A percentile compares a stretch with the other conserved stretches of the same genome.
phyloP scores from a whole-genome alignment of 2,888 invertebrate species.

The Heteromyza rotundicornis region DNA sequence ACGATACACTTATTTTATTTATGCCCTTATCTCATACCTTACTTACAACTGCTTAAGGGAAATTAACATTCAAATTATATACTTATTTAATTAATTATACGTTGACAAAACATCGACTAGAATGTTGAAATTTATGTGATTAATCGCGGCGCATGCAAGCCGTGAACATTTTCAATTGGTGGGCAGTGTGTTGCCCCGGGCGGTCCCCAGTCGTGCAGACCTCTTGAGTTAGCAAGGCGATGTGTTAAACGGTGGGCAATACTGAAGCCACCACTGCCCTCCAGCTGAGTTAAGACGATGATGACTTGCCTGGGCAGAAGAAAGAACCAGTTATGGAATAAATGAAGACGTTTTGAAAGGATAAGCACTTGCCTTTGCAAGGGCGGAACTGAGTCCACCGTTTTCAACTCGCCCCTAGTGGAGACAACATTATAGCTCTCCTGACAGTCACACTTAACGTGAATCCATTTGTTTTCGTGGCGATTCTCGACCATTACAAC shows the following conservation, averaged over 20 bases:
- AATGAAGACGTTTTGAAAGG: too few species aligned
- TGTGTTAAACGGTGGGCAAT: conserved; percentile 94
- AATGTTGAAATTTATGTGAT: conserved; percentile 68
- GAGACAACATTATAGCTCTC: conserved; percentile 98
- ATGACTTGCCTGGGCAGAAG: conserved; percentile 83
- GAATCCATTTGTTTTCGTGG: conserved; percentile 92
- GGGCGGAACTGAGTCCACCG: conserved; percentile 95
- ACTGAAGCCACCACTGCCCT: conserved; percentile 94
- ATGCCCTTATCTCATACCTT: conserved; percentile 6
- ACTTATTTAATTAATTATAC: conserved; percentile 14
- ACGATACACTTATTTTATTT: conserved; percentile 19
- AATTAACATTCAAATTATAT: conserved; percentile 16
- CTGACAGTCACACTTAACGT: conserved; percentile 96
- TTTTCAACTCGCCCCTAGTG: conserved; percentile 88
- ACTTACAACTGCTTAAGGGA: conserved; percentile 14
- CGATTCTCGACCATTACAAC: conserved; percentile 97
- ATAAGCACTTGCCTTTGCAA: conserved; percentile 77
- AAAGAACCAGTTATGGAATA: too few species aligned
- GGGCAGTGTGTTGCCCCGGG: conserved; percentile 76
- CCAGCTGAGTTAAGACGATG: conserved; percentile 92
- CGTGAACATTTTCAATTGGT: conserved; percentile 81
- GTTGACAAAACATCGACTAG: conserved; percentile 43
- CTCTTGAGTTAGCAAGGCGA: conserved; percentile 83
- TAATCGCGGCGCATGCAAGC: conserved; percentile 87
- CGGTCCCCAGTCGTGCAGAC: conserved; percentile 91